phyloP scores from a whole-genome alignment of 2,888 invertebrate species.

The Aphelenchoides bicaudatus region DNA sequence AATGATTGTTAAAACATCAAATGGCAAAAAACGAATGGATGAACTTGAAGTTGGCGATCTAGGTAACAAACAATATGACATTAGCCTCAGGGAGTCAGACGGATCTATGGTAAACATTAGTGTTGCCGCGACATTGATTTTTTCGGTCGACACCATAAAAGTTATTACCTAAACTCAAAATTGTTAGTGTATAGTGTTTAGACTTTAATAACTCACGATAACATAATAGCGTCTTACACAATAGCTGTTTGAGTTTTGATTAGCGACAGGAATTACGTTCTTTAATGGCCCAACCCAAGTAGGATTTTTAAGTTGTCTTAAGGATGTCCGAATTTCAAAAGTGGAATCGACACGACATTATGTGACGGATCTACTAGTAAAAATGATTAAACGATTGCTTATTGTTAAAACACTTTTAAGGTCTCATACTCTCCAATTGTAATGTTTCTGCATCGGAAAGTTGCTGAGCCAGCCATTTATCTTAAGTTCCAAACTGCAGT shows the following conservation, averaged over 20 bases:
- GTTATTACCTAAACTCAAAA: too few species aligned
- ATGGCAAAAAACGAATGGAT: constrained; percentile 47
- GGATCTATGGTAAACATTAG: constrained; percentile 41
- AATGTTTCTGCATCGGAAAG: constrained; percentile 54
- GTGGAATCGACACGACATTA: too few species aligned
- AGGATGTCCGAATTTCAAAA: too few species aligned
- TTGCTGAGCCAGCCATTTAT: constrained; percentile 45
- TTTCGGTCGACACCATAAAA: too few species aligned
- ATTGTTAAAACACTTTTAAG: constrained; percentile 29
- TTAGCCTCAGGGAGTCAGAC: too few species aligned
- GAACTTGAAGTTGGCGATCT: constrained; percentile 51
- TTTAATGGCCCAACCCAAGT: too few species aligned
- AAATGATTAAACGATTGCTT: neutral
- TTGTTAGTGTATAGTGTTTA: too few species aligned
- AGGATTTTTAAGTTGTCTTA: too few species aligned
- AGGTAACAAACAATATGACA: constrained; percentile 50
- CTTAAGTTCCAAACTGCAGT: constrained; percentile 36
- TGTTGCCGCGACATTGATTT: too few species aligned
- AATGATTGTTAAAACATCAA: constrained; percentile 46
- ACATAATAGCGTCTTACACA: neutral
- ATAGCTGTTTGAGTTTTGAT: too few species aligned
- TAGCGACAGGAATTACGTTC: too few species aligned
- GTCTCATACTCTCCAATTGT: constrained; percentile 52
- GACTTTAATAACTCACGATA: neutral
- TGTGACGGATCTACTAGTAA: neutral